These are phyloP conservation scores for Lepidochrysops patricia DNA, from an alignment of 2,888 invertebrate genomes.

Conservation along the genomic window DNA sequence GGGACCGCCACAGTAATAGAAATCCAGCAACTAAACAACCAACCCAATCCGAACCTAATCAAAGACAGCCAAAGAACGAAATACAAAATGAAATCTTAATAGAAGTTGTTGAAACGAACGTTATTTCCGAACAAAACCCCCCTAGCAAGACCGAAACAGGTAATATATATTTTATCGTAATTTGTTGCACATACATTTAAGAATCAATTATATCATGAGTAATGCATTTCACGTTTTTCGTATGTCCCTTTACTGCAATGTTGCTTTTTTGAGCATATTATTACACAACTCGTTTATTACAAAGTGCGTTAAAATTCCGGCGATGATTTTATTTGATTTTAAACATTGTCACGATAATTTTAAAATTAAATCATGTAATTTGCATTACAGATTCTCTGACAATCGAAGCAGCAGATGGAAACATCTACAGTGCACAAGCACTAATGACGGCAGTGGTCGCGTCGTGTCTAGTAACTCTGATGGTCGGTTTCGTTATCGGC, in stretches of 20 bases:
- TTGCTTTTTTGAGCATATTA: no score
- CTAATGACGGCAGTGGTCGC: conserved; percentile 86
- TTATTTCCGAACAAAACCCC: conserved; percentile 71
- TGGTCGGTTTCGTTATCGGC: conserved; percentile 89
- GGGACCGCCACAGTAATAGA: conserved; percentile 56
- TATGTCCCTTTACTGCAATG: not conserved
- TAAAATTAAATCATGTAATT: conserved; percentile 1
- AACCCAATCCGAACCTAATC: conserved; percentile 59
- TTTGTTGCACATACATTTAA: not conserved
- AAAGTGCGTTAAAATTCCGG: no score
- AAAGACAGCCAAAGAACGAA: conserved; percentile 70
- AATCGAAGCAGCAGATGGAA: conserved; percentile 75
- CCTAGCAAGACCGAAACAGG: conserved; percentile 66
- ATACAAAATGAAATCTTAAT: conserved; percentile 79
- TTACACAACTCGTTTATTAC: no score
- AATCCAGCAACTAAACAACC: conserved; percentile 65
- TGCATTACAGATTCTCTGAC: conserved; percentile 54
- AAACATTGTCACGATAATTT: not conserved
- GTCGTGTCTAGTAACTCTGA: conserved; percentile 85
- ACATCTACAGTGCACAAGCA: conserved; percentile 86
- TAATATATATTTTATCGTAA: conserved; percentile 25
- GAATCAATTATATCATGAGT: not conserved
- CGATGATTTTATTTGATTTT: not conserved
- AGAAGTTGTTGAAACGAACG: conserved; percentile 78
- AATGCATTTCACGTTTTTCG: conserved; percentile 15